Percentiles rank a stretch among this genome's conserved stretches.
Conservation (phyloP, 2,113 vertebrate genomes). For the Parotia lawesii region DNA sequence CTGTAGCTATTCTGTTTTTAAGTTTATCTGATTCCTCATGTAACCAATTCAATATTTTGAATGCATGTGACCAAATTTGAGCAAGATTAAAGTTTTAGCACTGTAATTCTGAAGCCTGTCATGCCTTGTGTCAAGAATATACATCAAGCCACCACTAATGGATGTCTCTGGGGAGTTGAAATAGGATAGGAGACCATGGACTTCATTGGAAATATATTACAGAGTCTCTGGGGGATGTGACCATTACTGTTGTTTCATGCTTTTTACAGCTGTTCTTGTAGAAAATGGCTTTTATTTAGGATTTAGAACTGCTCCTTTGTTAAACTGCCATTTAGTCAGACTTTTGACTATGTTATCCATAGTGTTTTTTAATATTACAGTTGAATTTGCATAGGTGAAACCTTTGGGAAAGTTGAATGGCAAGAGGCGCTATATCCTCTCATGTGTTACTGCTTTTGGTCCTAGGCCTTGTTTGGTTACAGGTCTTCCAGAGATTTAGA, state of each 20-base stretch:
- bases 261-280: background rate
- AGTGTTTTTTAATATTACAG: background rate
- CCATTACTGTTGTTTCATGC: background rate
- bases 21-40: background rate
- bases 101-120: background rate
- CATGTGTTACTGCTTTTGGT: background rate
- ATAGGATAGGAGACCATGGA: background rate
- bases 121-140: background rate
- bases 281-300: background rate
- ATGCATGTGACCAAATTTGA: background rate
- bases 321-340: background rate
- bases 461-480: background rate
- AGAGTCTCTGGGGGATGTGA: background rate
- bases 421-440: background rate
- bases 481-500: background rate
- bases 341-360: background rate
- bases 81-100: background rate
- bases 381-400: background rate
- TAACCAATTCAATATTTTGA: background rate
- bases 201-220: background rate
- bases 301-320: background rate
- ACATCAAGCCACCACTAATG: background rate
- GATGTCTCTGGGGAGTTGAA: background rate
- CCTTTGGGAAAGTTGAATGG: background rate
- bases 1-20: constrained; percentile 45